Base-by-base conservation (phyloP, 2,797 vertebrate genomes). In the Chromis chromis region DNA sequence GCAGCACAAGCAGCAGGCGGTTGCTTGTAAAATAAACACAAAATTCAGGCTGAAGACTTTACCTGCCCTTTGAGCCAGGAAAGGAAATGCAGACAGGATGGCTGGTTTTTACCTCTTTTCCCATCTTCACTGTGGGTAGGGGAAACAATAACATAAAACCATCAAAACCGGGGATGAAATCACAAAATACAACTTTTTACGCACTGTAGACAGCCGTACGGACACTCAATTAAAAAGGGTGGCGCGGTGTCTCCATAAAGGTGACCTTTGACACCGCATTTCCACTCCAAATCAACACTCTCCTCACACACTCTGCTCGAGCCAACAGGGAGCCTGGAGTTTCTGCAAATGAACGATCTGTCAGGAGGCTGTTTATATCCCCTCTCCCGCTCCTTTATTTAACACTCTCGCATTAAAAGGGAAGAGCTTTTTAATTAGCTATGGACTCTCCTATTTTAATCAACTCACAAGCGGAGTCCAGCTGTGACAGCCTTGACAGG, bases 341-440 rank as follows among this genome's bases (percentile, higher is more conserved):
- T 87, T 91, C 84, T 89, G 91, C 90, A 93, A 94, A 93, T 93
- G 86, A 93, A 89, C 80, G 90, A 93, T 93, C 91, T 92, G 92
- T 94, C 91, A 94, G 88, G 88, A 93, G 91, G 88, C 91, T 93
- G 92, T 93, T 93, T 93, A 91, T 91, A 92, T 91, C 87, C 86
- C 83, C 83, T 90, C 89, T 88, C 88, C 81, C 68, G 83, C 90
- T 92, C 87, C 86, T 92, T 94, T 93, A 93, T 90, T 94, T 93
- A 94, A 94, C 92, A 90, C 91, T 93, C 85, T 74, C 72, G 57
- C 86, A 90, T 92, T 91, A 91, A 93, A 91, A 88, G 87, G 90
- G 89, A 93, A 88, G 92, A 92, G 91, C 91, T 91, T 93, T 94
- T 94, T 94, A 95, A 94, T 95, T 94, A 94, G 92, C 90, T 89